Conservation (phyloP, 2,113 vertebrate genomes). For the Petaurus breviceps region DNA sequence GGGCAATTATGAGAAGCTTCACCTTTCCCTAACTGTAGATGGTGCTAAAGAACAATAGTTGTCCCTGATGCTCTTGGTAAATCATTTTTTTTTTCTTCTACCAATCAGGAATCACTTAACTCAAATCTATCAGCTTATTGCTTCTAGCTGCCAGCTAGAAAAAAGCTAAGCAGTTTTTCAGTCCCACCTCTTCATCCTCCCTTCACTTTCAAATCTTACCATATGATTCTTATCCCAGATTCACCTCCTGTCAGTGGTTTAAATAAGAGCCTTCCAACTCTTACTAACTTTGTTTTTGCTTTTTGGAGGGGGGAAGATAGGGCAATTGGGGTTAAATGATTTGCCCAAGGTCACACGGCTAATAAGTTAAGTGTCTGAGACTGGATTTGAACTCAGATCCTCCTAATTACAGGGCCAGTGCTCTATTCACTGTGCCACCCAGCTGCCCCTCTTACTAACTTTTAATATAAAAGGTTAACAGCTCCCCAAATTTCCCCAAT, state of each 20-base stretch:
- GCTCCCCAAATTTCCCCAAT: neutral
- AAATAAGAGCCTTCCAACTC: neutral
- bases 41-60: neutral
- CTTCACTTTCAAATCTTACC: neutral
- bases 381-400: too few species aligned
- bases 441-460: neutral
- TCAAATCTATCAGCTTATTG: neutral
- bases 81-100: neutral
- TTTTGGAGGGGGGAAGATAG: too few species aligned
- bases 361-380: too few species aligned
- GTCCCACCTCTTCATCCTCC: neutral
- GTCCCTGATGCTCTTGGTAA: too few species aligned
- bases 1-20: neutral
- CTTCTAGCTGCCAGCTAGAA: neutral
- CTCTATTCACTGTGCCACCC: too few species aligned
- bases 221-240: neutral
- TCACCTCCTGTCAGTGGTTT: neutral
- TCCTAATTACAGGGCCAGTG: too few species aligned
- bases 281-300: neutral
- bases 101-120: neutral
- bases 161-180: neutral
- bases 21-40: neutral
- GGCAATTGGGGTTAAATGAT: too few species aligned
- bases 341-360: too few species aligned
- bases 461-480: neutral